A percentile compares a stretch with the other conserved stretches of the same genome.
Evolutionary conservation across 1,140 invertebrate species (phyloP).

Genomic region (Ladona fulva): DNA sequence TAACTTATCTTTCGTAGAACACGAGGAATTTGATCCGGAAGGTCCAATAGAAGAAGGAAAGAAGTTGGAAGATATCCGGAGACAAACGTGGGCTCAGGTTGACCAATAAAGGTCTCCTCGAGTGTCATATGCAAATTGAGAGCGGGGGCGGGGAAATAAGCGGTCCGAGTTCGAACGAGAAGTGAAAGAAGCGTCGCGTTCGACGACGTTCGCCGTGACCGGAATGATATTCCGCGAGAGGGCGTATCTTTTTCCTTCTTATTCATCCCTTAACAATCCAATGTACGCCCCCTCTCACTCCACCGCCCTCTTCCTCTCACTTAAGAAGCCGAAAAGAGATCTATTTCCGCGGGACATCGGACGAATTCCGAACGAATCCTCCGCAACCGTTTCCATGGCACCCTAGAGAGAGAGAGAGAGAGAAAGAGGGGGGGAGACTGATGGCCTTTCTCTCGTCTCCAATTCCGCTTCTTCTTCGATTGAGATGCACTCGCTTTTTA

Average conservation of each 20-base stretch:
- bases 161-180: neutral
- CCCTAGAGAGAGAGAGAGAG: neutral
- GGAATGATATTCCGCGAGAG: neutral
- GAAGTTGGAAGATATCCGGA: too few relatives aligned
- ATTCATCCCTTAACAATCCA: neutral
- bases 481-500: neutral
- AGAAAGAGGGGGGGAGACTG: neutral
- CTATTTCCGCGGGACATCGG: neutral
- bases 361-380: neutral
- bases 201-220: neutral
- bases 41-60: too few relatives aligned
- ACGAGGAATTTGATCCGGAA: too few relatives aligned
- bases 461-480: neutral
- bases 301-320: neutral
- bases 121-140: too few relatives aligned
- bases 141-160: neutral
- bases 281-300: neutral
- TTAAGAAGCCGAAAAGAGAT: constrained; percentile 9
- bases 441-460: neutral
- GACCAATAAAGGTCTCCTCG: too few relatives aligned
- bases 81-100: too few relatives aligned
- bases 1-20: too few relatives aligned
- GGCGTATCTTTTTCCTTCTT: neutral
- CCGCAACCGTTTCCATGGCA: neutral
- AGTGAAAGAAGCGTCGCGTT: neutral